Conservation (phyloP, 2,113 vertebrate genomes). For the Aix galericulata region DNA sequence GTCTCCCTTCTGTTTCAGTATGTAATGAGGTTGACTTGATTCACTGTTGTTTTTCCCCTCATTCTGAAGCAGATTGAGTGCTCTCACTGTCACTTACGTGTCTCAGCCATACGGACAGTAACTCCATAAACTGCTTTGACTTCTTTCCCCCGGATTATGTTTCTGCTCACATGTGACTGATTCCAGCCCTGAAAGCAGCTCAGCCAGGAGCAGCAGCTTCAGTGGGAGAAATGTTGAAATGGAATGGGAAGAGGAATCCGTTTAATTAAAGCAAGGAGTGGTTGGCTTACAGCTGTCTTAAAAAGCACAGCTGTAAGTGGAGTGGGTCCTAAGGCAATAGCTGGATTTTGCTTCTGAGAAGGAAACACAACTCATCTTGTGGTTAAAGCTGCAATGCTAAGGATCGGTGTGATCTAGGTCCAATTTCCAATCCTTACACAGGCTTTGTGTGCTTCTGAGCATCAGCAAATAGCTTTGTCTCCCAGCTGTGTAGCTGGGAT, state of each 20-base stretch:
- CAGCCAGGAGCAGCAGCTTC: background rate
- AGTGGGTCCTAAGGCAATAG: background rate
- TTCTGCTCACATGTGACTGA: background rate
- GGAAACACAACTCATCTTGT: background rate
- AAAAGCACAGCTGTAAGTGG: background rate
- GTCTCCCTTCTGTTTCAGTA: background rate
- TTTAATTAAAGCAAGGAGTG: background rate
- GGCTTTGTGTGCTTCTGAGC: background rate
- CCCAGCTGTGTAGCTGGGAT: background rate
- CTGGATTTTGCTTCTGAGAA: background rate
- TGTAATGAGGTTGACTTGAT: background rate
- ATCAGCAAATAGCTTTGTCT: background rate
- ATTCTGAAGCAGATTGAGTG: background rate
- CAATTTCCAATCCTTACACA: background rate
- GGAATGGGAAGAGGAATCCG: background rate
- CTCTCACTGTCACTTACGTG: background rate
- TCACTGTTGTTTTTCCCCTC: background rate
- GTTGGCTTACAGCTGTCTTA: background rate
- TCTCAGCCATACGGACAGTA: background rate
- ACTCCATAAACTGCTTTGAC: slow-evolving; percentile 2
- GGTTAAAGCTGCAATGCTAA: background rate
- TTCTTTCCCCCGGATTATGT: background rate
- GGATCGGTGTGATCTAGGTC: background rate
- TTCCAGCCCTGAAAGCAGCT: background rate
- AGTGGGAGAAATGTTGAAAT: background rate